Evolutionary conservation across 2,888 invertebrate species (phyloP).

Genomic region (Tinea semifulvella): DNA sequence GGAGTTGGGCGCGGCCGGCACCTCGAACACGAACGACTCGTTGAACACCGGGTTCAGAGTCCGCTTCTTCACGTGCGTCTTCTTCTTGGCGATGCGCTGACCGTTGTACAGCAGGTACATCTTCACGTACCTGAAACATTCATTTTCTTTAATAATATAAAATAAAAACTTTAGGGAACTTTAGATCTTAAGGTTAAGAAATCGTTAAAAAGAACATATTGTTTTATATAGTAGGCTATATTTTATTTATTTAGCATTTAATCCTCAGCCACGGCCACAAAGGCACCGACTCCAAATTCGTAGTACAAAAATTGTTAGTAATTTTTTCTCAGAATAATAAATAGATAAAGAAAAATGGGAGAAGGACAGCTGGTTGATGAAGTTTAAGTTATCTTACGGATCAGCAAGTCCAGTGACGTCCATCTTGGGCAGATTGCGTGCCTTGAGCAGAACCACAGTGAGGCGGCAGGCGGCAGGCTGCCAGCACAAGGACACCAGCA

Average conservation of each 20-base stretch:
- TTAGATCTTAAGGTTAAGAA: no score
- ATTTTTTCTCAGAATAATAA: no score
- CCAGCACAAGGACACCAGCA: constrained; percentile 96
- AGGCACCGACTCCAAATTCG: no score
- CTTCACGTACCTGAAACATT: constrained; percentile 79
- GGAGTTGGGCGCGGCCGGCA: constrained; percentile 74
- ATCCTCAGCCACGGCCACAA: no score
- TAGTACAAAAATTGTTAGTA: no score
- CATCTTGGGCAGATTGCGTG: constrained; percentile 97
- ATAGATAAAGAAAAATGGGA: no score
- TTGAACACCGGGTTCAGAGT: constrained; percentile 98
- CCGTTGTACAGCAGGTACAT: constrained; percentile 96
- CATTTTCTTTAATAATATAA: no score
- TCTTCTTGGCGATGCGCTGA: constrained; percentile 98
- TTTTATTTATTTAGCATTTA: no score
- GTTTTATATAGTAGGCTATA: no score
- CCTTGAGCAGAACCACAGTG: constrained; percentile 96
- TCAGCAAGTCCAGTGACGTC: constrained; percentile 97
- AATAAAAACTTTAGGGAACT: no score
- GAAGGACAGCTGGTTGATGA: not conserved
- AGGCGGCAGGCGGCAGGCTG: constrained; percentile 96
- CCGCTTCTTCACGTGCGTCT: constrained; percentile 98
- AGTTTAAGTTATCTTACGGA: constrained; percentile 76
- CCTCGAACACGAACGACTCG: constrained; percentile 98
- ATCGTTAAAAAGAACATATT: no score